phyloP scores from a whole-genome alignment of 2,113 vertebrate species.

The Rhynchomys soricoides region DNA sequence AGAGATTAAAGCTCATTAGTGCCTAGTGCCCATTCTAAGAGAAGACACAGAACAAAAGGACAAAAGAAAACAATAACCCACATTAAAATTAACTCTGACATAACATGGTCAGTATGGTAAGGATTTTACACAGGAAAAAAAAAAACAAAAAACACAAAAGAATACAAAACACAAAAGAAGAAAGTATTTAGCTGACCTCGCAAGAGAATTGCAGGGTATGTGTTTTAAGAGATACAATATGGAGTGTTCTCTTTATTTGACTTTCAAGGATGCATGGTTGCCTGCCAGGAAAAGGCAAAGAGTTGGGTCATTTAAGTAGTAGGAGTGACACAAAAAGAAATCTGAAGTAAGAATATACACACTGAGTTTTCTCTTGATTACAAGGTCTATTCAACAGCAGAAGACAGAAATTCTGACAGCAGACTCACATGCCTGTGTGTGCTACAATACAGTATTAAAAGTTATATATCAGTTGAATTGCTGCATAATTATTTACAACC shows the following conservation, averaged over 20 bases:
- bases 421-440: background rate
- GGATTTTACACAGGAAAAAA: background rate
- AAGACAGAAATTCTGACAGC: background rate
- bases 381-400: background rate
- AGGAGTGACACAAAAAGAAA: background rate
- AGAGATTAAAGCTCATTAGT: background rate
- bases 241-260: background rate
- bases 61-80: background rate
- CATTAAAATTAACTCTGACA: background rate
- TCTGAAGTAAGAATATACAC: background rate
- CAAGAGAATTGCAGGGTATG: background rate
- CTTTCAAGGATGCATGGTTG: background rate
- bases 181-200: background rate
- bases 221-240: background rate
- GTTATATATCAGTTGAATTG: background rate
- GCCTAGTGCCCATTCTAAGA: background rate
- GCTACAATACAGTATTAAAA: background rate
- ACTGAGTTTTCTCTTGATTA: background rate
- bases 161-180: background rate
- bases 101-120: background rate
- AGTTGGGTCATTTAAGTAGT: background rate
- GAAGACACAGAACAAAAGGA: background rate
- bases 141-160: background rate
- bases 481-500: background rate
- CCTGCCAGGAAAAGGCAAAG: background rate